Conservation (phyloP, 1,140 invertebrate species). For the Rhopalosiphum padi region DNA sequence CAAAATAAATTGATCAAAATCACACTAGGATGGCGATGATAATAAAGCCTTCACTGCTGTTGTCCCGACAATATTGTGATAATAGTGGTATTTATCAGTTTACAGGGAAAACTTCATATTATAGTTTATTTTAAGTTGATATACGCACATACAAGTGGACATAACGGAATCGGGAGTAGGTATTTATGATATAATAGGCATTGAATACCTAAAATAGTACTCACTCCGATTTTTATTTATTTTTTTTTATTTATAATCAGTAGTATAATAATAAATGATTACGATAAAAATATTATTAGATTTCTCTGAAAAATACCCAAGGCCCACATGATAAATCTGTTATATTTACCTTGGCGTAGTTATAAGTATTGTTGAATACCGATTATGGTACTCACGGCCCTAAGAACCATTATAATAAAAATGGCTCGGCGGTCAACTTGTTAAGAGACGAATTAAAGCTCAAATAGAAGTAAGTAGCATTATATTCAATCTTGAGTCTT, state of each 20-base stretch:
- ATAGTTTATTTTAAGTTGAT: not conserved
- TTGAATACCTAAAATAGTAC: not conserved
- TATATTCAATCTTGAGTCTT: too few species aligned
- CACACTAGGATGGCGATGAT: not conserved
- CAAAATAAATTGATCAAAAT: slow-evolving; percentile 16
- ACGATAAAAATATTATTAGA: too few species aligned
- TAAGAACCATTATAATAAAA: not conserved
- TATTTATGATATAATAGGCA: not conserved
- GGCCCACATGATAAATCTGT: slow-evolving; percentile 20
- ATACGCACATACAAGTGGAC: not conserved
- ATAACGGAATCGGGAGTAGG: not conserved
- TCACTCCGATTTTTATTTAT: too few species aligned
- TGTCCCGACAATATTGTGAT: slow-evolving; percentile 7
- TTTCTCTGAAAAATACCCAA: slow-evolving; percentile 7
- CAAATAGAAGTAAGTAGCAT: too few species aligned
- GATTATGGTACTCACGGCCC: slow-evolving; percentile 7
- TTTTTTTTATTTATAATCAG: too few species aligned
- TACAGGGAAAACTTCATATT: not conserved
- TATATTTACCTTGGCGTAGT: not conserved
- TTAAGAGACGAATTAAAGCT: too few species aligned
- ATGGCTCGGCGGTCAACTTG: too few species aligned
- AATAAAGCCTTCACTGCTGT: not conserved
- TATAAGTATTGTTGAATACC: not conserved
- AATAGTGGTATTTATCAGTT: not conserved
- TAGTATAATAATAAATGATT: too few species aligned